phyloP scores from a whole-genome alignment of 2,797 vertebrate genomes.

The Podarcis lilfordi region DNA sequence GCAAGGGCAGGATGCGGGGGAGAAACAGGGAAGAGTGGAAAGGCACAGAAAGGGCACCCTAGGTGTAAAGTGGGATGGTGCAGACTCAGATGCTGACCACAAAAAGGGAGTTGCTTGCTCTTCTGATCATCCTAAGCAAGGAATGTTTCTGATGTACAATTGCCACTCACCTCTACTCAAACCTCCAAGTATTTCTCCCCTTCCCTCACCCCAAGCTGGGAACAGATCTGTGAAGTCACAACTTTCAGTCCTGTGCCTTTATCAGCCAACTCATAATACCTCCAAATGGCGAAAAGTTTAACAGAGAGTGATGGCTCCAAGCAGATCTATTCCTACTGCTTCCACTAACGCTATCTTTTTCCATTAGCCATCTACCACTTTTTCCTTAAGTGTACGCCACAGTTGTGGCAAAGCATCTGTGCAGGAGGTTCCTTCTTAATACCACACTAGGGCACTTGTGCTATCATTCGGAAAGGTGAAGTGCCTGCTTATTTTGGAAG shows the following conservation, averaged over 20 bases:
- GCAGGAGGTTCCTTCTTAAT: not conserved
- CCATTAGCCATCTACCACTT: not conserved
- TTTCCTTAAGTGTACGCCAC: not conserved
- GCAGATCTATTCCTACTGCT: not conserved
- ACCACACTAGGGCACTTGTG: not conserved
- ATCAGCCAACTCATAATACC: not conserved
- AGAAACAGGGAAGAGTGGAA: constrained; percentile 41
- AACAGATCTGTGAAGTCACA: not conserved
- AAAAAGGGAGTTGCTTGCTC: not conserved
- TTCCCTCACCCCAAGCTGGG: not conserved
- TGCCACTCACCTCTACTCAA: not conserved
- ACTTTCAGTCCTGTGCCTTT: not conserved
- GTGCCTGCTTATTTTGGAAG: not conserved
- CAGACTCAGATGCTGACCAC: constrained; percentile 17
- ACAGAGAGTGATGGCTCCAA: not conserved
- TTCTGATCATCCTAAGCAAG: constrained; percentile 1
- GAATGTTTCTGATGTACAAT: not conserved
- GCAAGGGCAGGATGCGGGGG: constrained; percentile 54
- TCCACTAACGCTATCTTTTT: not conserved
- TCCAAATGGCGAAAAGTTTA: not conserved
- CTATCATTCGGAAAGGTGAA: not conserved
- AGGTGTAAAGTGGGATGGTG: constrained; percentile 31
- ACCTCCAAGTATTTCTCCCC: not conserved
- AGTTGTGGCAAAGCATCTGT: not conserved
- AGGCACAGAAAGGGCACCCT: constrained; percentile 50